Conservation (phyloP, 23 tunicate genomes). For the Trididemnum clinides region DNA sequence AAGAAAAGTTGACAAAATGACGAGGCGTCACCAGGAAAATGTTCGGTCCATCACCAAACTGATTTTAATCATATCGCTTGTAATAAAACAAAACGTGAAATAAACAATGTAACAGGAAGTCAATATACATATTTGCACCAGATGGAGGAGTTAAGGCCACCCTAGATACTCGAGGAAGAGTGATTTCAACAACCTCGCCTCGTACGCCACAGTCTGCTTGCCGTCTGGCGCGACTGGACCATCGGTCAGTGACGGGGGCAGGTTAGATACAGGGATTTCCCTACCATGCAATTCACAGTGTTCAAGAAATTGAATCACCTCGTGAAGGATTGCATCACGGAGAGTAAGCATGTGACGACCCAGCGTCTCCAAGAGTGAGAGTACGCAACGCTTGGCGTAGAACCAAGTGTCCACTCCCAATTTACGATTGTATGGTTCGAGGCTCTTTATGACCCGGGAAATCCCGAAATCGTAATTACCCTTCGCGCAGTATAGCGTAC, state of each 20-base stretch:
- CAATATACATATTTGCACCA: not conserved
- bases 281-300: slow-evolving; percentile 91
- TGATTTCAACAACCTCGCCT: slow-evolving; percentile 85
- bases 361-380: slow-evolving; percentile 87
- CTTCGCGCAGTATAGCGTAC: slow-evolving; percentile 94
- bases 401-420: slow-evolving; percentile 99
- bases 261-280: slow-evolving; percentile 65
- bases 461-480: slow-evolving; percentile 93
- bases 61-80: not conserved
- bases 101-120: not conserved
- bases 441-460: slow-evolving; percentile 91
- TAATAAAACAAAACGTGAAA: not conserved
- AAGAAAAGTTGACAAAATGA: too few relatives aligned
- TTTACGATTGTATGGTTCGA: slow-evolving; percentile 97
- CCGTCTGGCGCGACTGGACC: slow-evolving; percentile 77
- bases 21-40: too few relatives aligned
- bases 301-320: slow-evolving; percentile 75
- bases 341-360: slow-evolving; percentile 90
- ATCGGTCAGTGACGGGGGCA: slow-evolving; percentile 48
- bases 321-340: slow-evolving; percentile 79
- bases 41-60: too few relatives aligned
- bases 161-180: slow-evolving; percentile 74
- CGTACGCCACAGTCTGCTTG: slow-evolving; percentile 90
- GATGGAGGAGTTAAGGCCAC: slow-evolving; percentile 57
- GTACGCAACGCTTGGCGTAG: slow-evolving; percentile 89